A percentile compares a stretch with the other conserved stretches of the same genome.
phyloP scores from a whole-genome alignment of 2,797 vertebrate genomes.

The Anguilla marmorata region DNA sequence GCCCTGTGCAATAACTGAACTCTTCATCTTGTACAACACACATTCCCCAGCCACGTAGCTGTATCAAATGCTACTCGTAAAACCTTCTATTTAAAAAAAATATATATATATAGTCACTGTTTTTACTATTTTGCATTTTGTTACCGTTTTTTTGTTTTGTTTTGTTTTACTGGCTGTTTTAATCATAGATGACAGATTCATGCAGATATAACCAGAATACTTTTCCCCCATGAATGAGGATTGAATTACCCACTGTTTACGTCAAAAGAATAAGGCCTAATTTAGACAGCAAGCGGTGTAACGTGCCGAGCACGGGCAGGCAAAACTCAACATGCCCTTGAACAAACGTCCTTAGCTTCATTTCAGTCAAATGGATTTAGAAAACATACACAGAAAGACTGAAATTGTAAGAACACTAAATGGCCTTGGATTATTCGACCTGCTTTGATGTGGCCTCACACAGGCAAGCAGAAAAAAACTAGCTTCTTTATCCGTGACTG shows the following conservation, averaged over 20 bases:
- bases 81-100: neutral
- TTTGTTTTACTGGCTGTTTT: neutral
- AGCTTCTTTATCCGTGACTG: neutral
- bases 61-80: neutral
- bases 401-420: neutral
- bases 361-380: neutral
- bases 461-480: neutral
- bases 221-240: neutral
- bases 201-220: neutral
- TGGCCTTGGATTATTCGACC: neutral
- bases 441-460: neutral
- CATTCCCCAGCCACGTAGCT: neutral
- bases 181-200: constrained; percentile 11
- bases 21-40: neutral
- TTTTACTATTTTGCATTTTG: neutral
- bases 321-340: neutral
- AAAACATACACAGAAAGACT: neutral
- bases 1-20: neutral
- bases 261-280: neutral
- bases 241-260: neutral
- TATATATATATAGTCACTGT: neutral
- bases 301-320: neutral
- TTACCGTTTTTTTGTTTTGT: neutral
- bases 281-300: neutral
- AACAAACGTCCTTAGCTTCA: neutral